Evolutionary conservation across 2,113 vertebrate species (phyloP).

Genomic region (Urocitellus parryii): DNA sequence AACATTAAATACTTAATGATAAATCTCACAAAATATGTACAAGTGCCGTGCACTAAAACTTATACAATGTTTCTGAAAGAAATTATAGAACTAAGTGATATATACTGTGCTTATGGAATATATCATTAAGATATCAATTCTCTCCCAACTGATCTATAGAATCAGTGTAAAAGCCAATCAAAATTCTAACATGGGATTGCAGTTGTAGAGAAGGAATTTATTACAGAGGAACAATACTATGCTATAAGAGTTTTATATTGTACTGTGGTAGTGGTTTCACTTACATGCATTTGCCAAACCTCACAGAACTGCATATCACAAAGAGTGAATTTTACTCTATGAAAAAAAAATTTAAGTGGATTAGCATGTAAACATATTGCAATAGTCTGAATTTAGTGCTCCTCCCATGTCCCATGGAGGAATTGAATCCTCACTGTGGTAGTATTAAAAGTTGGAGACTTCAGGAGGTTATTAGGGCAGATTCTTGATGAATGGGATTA

Average conservation of each 20-base stretch:
- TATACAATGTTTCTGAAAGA: not conserved
- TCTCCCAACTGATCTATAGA: not conserved
- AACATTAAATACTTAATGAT: too few relatives aligned
- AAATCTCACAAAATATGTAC: too few relatives aligned
- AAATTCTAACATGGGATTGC: not conserved
- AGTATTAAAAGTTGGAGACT: not conserved
- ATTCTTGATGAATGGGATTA: not conserved
- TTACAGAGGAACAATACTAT: not conserved
- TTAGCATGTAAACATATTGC: not conserved
- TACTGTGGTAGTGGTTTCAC: not conserved
- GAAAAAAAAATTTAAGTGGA: not conserved
- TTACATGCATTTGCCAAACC: not conserved
- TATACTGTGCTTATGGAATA: not conserved
- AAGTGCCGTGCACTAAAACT: not conserved
- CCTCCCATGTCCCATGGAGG: not conserved
- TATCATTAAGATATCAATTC: not conserved
- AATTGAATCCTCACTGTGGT: not conserved
- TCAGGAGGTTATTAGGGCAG: not conserved
- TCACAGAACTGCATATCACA: not conserved
- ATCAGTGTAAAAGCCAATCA: not conserved
- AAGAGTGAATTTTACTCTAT: not conserved
- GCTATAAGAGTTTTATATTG: not conserved
- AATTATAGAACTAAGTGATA: constrained; percentile 12
- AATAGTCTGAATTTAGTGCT: not conserved
- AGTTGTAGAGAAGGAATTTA: constrained; percentile 3